Conservation (phyloP, 1,140 invertebrate genomes). For the Pygmarrhopalites habei region DNA sequence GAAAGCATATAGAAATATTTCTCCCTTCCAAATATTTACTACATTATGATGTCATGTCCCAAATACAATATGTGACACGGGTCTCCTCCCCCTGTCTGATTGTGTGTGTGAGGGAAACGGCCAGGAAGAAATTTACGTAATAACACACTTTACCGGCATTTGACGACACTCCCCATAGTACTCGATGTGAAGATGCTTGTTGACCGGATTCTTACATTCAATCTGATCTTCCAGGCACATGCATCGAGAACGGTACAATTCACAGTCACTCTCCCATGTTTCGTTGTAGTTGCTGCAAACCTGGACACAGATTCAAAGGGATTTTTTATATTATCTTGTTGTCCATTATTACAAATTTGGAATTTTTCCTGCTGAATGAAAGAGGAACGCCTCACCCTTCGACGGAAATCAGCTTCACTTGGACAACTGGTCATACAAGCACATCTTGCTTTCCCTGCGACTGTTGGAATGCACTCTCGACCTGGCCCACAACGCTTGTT, state of each 20-base stretch:
- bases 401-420: constrained; percentile 64
- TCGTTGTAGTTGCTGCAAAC: constrained; percentile 91
- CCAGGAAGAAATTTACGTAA: constrained; percentile 37
- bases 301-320: constrained; percentile 45
- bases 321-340: too few species aligned
- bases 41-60: too few species aligned
- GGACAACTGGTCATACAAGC: constrained; percentile 78
- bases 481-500: constrained; percentile 83
- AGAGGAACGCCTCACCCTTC: constrained; percentile 60
- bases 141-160: constrained; percentile 66
- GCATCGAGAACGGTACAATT: constrained; percentile 82
- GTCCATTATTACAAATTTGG: too few species aligned
- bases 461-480: constrained; percentile 69
- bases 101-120: too few species aligned
- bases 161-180: constrained; percentile 80
- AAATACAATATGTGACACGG: too few species aligned
- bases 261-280: constrained; percentile 86
- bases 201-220: constrained; percentile 64
- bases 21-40: too few species aligned
- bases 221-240: constrained; percentile 67
- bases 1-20: too few species aligned
- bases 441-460: constrained; percentile 68
- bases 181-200: constrained; percentile 83
- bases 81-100: too few species aligned
- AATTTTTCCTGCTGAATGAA: too few species aligned